Base-by-base conservation (phyloP, 2,797 vertebrate genomes). In the Hafferia zeledoni region DNA sequence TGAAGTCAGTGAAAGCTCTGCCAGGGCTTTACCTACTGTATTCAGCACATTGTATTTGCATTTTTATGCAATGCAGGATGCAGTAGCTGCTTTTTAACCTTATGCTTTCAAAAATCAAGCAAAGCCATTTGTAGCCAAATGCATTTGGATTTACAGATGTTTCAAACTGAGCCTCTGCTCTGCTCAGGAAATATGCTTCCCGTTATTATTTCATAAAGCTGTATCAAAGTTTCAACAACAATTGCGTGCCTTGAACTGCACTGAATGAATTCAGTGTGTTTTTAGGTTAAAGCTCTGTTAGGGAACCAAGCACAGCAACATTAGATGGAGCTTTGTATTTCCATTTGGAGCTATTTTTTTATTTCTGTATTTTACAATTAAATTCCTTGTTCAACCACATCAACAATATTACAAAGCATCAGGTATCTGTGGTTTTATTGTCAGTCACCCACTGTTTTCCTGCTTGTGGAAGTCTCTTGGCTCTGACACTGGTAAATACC, bases 401-500 rank as follows among this genome's bases (percentile, higher is more conserved):
- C 83, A 81, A 84, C 83, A 94, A 94, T 84, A 84, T 91, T 95
- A 93, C 22, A 65, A 53, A 84, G 44, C 72, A 78, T 91, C 78
- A 92, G 83, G 65, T 93, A 93, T 90, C 85, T 94, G 93, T 82
- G 83, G 85, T 90, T 96, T 96, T 95, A 93, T 87, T 96, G 83
- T 96, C 95, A 97, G 90, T 93, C 87, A 95, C 95, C 91, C 77
- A 95, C 94, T 91, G 93, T 72, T 97, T 94, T 97, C 89, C 93
- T 95, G 82, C 89, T 81, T 92, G 76, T 94, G 87, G 78, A 96
- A 92, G 86, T 64, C 83, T 97, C 87, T 93, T 87, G 77, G 63
- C 71, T 95, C 88, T 97, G 95, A 93, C 96, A 94, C 87, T 95
- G 95, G 96, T 69, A 97, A 96, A 97, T 94, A 96, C 79, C 77